phyloP scores from a whole-genome alignment of 2,797 vertebrate species.

The Ispidina picta region DNA sequence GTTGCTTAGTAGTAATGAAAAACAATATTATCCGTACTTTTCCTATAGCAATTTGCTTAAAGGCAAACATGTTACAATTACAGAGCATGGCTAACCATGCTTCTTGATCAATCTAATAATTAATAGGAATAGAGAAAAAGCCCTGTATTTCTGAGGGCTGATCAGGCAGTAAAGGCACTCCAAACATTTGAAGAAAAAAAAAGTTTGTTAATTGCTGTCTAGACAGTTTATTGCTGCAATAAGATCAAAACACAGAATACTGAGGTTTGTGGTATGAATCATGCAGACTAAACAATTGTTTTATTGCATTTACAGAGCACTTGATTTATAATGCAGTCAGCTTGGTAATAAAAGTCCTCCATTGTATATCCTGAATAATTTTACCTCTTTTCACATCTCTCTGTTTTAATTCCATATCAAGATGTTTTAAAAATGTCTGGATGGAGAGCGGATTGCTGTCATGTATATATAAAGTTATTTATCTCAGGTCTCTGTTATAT shows the following conservation, averaged over 20 bases:
- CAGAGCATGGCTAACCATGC: conserved; percentile 5
- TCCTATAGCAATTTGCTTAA: neutral
- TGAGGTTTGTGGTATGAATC: conserved; percentile 88
- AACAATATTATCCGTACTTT: neutral
- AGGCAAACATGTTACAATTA: neutral
- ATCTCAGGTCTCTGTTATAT: neutral
- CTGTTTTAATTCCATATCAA: conserved; percentile 39
- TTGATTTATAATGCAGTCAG: conserved; percentile 81
- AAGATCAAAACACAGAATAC: conserved; percentile 93
- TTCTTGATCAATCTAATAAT: conserved; percentile 66
- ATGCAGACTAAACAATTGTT: conserved; percentile 92
- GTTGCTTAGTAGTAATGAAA: conserved; percentile 16
- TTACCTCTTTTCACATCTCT: conserved; percentile 72
- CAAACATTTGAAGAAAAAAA: conserved; percentile 83
- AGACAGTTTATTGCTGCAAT: conserved; percentile 99
- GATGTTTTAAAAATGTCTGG: conserved; percentile 6
- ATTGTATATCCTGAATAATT: conserved; percentile 80
- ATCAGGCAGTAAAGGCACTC: conserved; percentile 71
- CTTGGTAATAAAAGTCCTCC: conserved; percentile 79
- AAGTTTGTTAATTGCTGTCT: conserved; percentile 94
- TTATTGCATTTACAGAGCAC: conserved; percentile 85
- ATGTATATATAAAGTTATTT: neutral
- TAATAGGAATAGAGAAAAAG: conserved; percentile 73
- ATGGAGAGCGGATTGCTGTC: neutral
- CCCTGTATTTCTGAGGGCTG: conserved; percentile 55